These are phyloP conservation scores for Botrylloides violaceus DNA, from an alignment of 23 tunicate species.

Conservation along the genomic window DNA sequence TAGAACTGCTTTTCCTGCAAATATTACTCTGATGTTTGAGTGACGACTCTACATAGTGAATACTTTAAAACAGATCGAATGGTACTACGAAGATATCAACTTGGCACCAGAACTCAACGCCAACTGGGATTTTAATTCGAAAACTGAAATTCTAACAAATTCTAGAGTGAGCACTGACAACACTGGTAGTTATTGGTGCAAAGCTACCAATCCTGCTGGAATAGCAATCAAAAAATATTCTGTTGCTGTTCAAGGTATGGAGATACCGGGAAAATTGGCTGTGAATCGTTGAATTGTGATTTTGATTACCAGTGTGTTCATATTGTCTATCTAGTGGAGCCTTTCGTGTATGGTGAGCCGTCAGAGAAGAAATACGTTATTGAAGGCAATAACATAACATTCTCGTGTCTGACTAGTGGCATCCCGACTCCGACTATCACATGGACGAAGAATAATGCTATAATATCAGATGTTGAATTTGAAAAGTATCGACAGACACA, in stretches of 20 bases:
- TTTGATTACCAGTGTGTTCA: not conserved
- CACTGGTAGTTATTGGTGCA: constrained; percentile 90
- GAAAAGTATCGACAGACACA: constrained; percentile 6
- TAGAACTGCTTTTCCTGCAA: no score
- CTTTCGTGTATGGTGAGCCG: constrained; percentile 3
- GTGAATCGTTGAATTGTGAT: not conserved
- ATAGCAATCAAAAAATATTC: constrained; percentile 60
- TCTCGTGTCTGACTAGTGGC: constrained; percentile 79
- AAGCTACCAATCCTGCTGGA: constrained; percentile 87
- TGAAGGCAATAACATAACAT: constrained; percentile 47
- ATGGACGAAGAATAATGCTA: constrained; percentile 73
- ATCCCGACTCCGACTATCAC: constrained; percentile 75
- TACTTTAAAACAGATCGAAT: not conserved
- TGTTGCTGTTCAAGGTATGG: constrained; percentile 43
- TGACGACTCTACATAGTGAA: not conserved
- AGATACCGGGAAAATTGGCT: not conserved
- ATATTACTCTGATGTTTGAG: no score
- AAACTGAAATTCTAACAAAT: constrained; percentile 8
- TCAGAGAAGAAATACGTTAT: constrained; percentile 33
- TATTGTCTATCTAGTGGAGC: constrained; percentile 15
- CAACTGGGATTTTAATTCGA: not conserved
- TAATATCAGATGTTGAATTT: constrained; percentile 18
- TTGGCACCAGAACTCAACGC: not conserved
- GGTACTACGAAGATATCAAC: not conserved
- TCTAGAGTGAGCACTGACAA: constrained; percentile 25